Evolutionary conservation across 2,888 invertebrate genomes (phyloP).

Genomic region (Monoplex corrugatus): DNA sequence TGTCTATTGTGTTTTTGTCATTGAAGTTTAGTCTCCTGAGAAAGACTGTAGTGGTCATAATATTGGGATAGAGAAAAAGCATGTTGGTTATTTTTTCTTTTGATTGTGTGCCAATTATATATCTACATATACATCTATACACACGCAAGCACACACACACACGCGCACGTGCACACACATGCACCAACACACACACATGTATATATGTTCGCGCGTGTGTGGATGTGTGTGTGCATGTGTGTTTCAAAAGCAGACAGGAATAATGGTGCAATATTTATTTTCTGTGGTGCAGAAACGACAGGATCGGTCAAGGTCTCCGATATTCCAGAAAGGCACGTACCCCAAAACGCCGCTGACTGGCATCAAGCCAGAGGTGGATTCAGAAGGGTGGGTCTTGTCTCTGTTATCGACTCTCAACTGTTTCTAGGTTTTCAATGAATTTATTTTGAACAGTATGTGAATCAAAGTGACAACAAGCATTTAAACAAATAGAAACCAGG

Average conservation of each 20-base stretch:
- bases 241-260: background rate
- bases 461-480: too few species aligned
- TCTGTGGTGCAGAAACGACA: slow-evolving; percentile 50
- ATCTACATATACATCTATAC: background rate
- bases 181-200: background rate
- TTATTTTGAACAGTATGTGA: too few species aligned
- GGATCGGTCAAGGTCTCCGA: slow-evolving; percentile 45
- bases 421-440: too few species aligned
- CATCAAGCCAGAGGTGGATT: slow-evolving; percentile 61
- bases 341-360: slow-evolving; percentile 52
- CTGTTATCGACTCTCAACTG: too few species aligned
- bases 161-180: background rate
- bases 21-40: too few species aligned
- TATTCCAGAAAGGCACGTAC: slow-evolving; percentile 9
- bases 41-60: too few species aligned
- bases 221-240: background rate
- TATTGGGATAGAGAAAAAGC: too few species aligned
- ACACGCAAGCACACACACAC: background rate
- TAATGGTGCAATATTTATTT: background rate
- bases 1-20: too few species aligned
- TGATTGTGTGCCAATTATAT: background rate
- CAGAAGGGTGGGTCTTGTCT: slow-evolving; percentile 64
- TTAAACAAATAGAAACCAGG: too few species aligned
- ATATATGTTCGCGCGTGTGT: background rate
- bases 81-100: background rate